These are phyloP conservation scores for Sycon ciliatum DNA, from an alignment of 37 sponge, comb jelly and placozoan species.

Conservation along the genomic window DNA sequence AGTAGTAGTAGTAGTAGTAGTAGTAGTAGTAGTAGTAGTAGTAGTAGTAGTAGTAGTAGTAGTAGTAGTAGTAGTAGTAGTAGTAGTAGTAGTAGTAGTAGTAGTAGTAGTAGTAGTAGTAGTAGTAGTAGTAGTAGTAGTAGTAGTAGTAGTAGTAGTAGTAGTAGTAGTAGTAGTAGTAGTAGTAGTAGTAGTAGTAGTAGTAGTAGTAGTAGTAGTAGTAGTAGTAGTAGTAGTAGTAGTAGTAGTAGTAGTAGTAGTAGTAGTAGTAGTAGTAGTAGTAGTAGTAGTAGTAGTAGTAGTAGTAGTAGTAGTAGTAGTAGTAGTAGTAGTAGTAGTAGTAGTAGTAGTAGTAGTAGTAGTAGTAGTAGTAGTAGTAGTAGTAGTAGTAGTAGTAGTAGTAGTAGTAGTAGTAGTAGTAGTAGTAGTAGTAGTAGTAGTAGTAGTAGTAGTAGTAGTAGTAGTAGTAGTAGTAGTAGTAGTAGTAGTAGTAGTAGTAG, in stretches of 20 bases:
- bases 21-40: constrained; percentile 2
- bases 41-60: constrained; percentile 9
- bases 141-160: constrained; percentile 2
- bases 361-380: constrained; percentile 2
- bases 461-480: constrained; percentile 9
- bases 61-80: constrained; percentile 9
- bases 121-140: constrained; percentile 9
- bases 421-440: constrained; percentile 2
- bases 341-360: constrained; percentile 9
- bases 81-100: constrained; percentile 2
- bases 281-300: constrained; percentile 9
- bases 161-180: constrained; percentile 9
- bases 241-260: constrained; percentile 9
- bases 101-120: constrained; percentile 9
- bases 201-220: constrained; percentile 2
- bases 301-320: constrained; percentile 2
- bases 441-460: constrained; percentile 9
- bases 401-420: constrained; percentile 9
- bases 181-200: constrained; percentile 9
- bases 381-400: constrained; percentile 9
- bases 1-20: constrained; percentile 9
- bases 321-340: constrained; percentile 9
- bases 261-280: constrained; percentile 2
- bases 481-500: constrained; percentile 2
- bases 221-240: constrained; percentile 9